A percentile compares a stretch with the other conserved stretches of the same genome.
Evolutionary conservation across 2,888 invertebrate species (phyloP).

Genomic region (Stomorhina lunata): DNA sequence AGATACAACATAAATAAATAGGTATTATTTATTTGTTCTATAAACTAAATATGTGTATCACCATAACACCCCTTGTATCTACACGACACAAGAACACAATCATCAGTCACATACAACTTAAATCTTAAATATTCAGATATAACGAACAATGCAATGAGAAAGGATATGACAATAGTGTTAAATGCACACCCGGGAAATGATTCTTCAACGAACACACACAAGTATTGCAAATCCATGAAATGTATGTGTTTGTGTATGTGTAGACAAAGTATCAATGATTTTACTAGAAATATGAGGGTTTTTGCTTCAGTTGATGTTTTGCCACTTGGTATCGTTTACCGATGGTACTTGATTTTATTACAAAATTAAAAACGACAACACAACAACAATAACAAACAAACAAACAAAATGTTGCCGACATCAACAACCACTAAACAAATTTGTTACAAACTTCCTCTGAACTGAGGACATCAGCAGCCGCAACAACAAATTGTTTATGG

Average conservation of each 20-base stretch:
- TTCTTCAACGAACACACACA: constrained; percentile 4
- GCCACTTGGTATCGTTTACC: constrained; percentile 58
- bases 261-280: constrained; percentile 12
- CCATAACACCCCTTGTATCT: constrained; percentile 41
- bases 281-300: constrained; percentile 31
- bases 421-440: constrained; percentile 38
- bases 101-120: no score
- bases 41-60: constrained; percentile 49
- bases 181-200: constrained; percentile 60
- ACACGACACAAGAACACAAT: not conserved
- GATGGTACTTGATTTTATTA: constrained; percentile 64
- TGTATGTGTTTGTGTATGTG: not conserved
- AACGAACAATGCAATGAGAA: not conserved
- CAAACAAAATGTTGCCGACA: not conserved
- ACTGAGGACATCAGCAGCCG: not conserved
- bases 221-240: no score
- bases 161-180: constrained; percentile 51
- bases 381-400: constrained; percentile 16
- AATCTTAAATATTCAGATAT: no score
- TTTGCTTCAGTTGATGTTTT: constrained; percentile 57
- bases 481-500: not conserved
- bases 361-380: constrained; percentile 52
- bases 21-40: constrained; percentile 31
- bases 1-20: no score
- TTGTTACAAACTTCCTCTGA: not conserved